phyloP scores from a whole-genome alignment of 2,888 invertebrate species.

The Cantharis lateralis region DNA sequence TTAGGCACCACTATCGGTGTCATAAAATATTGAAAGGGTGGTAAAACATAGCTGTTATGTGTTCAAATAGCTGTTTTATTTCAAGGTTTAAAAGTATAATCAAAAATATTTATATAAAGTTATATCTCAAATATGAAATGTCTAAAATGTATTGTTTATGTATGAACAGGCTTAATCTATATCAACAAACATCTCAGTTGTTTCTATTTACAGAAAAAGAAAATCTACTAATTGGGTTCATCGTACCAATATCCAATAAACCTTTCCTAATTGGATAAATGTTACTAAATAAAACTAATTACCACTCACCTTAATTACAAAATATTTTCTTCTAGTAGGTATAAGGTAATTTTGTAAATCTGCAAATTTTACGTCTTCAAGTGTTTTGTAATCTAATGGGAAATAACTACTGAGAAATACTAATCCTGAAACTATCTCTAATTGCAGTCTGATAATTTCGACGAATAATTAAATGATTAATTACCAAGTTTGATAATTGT shows the following conservation, averaged over 20 bases:
- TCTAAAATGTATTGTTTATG: neutral
- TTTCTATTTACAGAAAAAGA: neutral
- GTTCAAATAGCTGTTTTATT: neutral
- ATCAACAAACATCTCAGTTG: neutral
- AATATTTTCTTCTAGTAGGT: neutral
- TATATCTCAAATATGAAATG: neutral
- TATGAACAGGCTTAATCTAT: neutral
- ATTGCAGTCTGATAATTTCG: neutral
- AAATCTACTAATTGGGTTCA: constrained; percentile 1
- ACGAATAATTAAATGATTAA: neutral
- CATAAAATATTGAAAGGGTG: neutral
- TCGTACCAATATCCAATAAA: neutral
- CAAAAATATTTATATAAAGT: neutral
- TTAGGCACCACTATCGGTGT: neutral
- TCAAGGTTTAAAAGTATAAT: neutral
- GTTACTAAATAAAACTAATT: neutral
- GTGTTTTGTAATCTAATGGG: neutral
- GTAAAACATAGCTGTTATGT: neutral
- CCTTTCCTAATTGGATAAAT: neutral
- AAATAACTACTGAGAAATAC: neutral
- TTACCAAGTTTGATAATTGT: neutral
- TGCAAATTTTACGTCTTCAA: neutral
- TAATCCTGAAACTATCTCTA: neutral
- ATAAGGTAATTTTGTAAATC: neutral
- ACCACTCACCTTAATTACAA: constrained; percentile 1